Evolutionary conservation across 2,113 vertebrate species (phyloP), one percentile per base, ranked within the genome.

Genomic region (Ictalurus furcatus): DNA sequence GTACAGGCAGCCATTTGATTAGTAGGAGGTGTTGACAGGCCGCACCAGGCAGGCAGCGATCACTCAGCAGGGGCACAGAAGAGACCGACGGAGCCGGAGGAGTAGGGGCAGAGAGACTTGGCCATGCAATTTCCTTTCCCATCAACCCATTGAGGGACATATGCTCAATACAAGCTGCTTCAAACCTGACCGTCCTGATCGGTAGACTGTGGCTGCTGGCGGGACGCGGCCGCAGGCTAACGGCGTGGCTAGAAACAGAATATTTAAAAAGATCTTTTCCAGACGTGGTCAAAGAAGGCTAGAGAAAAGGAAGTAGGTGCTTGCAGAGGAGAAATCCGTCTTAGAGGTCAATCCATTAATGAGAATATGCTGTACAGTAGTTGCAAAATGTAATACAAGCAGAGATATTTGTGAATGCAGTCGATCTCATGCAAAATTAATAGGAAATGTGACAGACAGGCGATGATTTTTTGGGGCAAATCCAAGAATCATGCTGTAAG

Each of bases 11-110:
- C 63, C 84, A 69, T 69, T 85, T 85, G 63, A 85, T 85, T 85
- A 85, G 63, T 13, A 69, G 84, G 84, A 85, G 84, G 61, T 85
- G 84, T 69, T 85, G 84, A 85, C 84, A 85, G 65, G 63, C 91
- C 89, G 88, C 92, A 91, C 91, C 90, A 87, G 90, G 89, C 89
- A 89, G 82, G 92, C 89, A 79, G 80, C 85, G 84, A 87, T 94
- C 93, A 92, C 89, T 94, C 94, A 92, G 88, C 81, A 59, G 89
- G 80, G 79, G n/a, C 83, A 48, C 13, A 30, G 65, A 88, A 71
- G 89, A 80, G 76, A 48, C 52, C 37, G 54, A 79, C 30, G 40
- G 37, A 86, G 71, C 86, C 80, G 25, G 23, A 48, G 84, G 87
- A 85, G 25, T 30, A 28, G 28, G 85, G 84, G 83, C 76, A 82